These are phyloP conservation scores for Pangasius krempfi DNA, from an alignment of 2,797 vertebrate genomes.

Conservation along the genomic window DNA sequence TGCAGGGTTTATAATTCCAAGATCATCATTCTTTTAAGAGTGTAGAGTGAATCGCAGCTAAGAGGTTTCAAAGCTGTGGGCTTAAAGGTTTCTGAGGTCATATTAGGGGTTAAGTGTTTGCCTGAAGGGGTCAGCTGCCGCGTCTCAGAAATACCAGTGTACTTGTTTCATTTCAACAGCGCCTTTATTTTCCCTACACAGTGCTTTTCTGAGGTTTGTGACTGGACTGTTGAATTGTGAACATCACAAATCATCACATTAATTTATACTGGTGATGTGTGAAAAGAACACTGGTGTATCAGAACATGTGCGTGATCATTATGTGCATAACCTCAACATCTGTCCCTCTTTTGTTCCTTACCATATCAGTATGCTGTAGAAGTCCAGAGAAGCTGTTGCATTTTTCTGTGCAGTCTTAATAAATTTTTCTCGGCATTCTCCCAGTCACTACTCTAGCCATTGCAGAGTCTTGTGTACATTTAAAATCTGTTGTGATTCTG, in stretches of 20 bases:
- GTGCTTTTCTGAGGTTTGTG: not conserved
- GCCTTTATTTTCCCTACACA: not conserved
- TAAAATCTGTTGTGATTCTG: not conserved
- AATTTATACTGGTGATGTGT: not conserved
- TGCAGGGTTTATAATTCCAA: not conserved
- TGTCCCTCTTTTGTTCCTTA: not conserved
- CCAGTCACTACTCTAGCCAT: not conserved
- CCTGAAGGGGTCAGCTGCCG: conserved; percentile 6
- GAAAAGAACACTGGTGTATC: not conserved
- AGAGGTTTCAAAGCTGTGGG: not conserved
- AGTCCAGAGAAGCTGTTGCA: not conserved
- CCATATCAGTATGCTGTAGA: not conserved
- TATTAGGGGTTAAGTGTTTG: conserved; percentile 6
- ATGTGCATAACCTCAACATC: not conserved
- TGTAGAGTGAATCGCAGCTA: not conserved
- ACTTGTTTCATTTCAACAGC: not conserved
- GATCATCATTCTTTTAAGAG: not conserved
- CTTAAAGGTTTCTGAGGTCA: conserved; percentile 10
- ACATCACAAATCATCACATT: not conserved
- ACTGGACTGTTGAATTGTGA: not conserved
- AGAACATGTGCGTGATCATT: conserved; percentile 6
- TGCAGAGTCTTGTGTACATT: not conserved
- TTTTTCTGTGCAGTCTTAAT: too few species aligned
- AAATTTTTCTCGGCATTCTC: not conserved
- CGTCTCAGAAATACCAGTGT: conserved; percentile 16